These are phyloP conservation scores for Chaetoderma sp. DNA, from an alignment of 2,888 invertebrate genomes.

Conservation along the genomic window DNA sequence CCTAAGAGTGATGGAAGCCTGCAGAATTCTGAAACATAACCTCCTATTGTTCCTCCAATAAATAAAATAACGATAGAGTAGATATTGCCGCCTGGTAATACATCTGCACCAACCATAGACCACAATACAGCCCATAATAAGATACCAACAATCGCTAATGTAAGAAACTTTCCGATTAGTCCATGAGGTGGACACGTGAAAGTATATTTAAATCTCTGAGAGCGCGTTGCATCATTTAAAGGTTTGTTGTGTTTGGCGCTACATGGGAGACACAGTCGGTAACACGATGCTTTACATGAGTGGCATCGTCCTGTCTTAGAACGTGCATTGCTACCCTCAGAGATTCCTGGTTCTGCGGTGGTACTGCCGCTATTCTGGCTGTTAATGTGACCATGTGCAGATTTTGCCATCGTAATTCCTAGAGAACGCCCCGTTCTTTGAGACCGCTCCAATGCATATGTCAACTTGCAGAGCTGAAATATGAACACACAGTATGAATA, in stretches of 20 bases:
- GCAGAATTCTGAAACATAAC: slow-evolving; percentile 28
- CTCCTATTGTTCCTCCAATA: slow-evolving; percentile 32
- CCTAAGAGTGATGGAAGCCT: slow-evolving; percentile 40
- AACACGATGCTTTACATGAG: background rate
- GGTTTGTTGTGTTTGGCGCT: slow-evolving; percentile 1
- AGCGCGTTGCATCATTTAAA: background rate
- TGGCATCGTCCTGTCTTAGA: no score
- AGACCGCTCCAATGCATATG: no score
- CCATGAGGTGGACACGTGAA: slow-evolving; percentile 44
- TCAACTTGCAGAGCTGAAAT: no score
- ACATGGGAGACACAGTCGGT: background rate
- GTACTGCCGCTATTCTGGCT: no score
- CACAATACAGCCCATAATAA: slow-evolving; percentile 38
- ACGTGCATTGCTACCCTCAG: no score
- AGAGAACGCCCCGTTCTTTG: no score
- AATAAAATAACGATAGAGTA: slow-evolving; percentile 40
- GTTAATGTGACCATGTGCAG: no score
- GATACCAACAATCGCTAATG: slow-evolving; percentile 28
- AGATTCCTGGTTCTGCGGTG: no score
- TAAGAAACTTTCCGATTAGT: slow-evolving; percentile 68
- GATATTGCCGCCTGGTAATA: slow-evolving; percentile 42
- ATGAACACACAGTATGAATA: no score
- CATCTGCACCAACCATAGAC: slow-evolving; percentile 31
- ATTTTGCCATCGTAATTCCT: no score
- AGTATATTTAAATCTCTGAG: slow-evolving; percentile 21